Evolutionary conservation across 2,113 vertebrate species (phyloP).

Genomic region (Oryzias javanicus): DNA sequence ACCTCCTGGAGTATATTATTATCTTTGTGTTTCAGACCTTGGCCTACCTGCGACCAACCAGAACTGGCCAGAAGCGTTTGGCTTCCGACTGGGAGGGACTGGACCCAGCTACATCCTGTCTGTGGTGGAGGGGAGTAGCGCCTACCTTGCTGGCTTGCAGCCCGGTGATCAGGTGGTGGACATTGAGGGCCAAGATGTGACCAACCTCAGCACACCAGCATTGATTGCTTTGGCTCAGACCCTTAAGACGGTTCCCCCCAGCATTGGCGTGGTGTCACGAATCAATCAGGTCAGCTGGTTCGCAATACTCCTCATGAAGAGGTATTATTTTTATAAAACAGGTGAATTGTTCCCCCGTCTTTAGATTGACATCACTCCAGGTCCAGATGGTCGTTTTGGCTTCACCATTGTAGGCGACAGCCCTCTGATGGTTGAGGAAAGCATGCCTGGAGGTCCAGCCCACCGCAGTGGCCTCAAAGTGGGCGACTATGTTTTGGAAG

Average conservation of each 20-base stretch:
- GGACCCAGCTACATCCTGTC: slow-evolving; percentile 93
- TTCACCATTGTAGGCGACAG: slow-evolving; percentile 79
- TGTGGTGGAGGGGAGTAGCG: slow-evolving; percentile 91
- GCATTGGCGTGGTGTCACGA: slow-evolving; percentile 92
- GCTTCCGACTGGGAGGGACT: slow-evolving; percentile 86
- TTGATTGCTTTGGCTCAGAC: slow-evolving; percentile 83
- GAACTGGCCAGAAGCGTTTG: slow-evolving; percentile 95
- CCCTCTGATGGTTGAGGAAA: slow-evolving; percentile 81
- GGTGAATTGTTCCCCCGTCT: neutral
- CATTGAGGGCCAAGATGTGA: slow-evolving; percentile 90
- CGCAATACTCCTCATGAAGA: neutral
- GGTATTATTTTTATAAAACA: neutral
- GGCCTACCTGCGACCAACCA: slow-evolving; percentile 86
- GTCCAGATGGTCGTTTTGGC: slow-evolving; percentile 74
- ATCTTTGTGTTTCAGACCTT: slow-evolving; percentile 63
- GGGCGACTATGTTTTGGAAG: slow-evolving; percentile 83
- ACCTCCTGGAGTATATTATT: too few species aligned
- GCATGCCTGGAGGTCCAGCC: slow-evolving; percentile 76
- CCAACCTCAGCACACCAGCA: slow-evolving; percentile 79
- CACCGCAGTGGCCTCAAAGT: slow-evolving; percentile 78
- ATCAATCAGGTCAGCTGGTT: slow-evolving; percentile 73
- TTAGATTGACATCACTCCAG: slow-evolving; percentile 75
- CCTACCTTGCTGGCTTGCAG: slow-evolving; percentile 85
- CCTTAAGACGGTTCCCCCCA: slow-evolving; percentile 88
- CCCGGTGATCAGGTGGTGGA: slow-evolving; percentile 95